Percentiles rank a stretch among this genome's conserved stretches.
Evolutionary conservation across 2,113 vertebrate genomes (phyloP).

Genomic region (Dipodomys stephensi): DNA sequence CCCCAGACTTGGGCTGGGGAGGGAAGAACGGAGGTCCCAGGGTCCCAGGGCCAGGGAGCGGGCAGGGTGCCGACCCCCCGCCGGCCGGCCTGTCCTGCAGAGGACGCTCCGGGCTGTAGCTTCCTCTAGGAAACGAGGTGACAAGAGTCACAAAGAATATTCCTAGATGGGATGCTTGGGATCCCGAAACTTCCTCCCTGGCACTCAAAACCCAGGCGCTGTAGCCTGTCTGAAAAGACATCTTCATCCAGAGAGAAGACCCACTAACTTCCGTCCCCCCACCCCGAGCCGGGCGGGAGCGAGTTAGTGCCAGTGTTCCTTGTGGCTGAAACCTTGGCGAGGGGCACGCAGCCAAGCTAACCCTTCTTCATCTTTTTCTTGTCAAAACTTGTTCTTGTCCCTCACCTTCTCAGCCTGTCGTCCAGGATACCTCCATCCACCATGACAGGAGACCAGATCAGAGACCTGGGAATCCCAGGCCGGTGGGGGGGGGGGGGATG

Average conservation of each 20-base stretch:
- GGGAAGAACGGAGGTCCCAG: neutral
- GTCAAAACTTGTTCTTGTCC: neutral
- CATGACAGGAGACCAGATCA: neutral
- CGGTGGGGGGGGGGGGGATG: too few relatives aligned
- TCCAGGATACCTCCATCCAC: neutral
- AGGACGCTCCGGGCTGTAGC: neutral
- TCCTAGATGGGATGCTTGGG: neutral
- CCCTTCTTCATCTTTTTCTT: neutral
- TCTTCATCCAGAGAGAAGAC: neutral
- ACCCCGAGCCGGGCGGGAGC: neutral
- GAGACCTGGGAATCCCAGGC: too few relatives aligned
- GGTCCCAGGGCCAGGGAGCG: neutral
- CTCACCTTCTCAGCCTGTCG: neutral
- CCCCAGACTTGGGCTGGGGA: neutral
- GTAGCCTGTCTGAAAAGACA: neutral
- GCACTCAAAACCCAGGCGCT: neutral
- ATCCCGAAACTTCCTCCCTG: neutral
- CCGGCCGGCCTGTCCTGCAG: neutral
- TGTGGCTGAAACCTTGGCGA: neutral
- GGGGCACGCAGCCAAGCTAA: neutral
- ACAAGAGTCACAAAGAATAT: neutral
- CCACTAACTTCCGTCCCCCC: neutral
- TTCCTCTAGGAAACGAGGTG: neutral
- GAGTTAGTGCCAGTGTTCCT: neutral
- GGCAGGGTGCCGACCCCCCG: neutral